phyloP scores from a whole-genome alignment of 2,888 invertebrate genomes.

The Cryptocephalus moraei region DNA sequence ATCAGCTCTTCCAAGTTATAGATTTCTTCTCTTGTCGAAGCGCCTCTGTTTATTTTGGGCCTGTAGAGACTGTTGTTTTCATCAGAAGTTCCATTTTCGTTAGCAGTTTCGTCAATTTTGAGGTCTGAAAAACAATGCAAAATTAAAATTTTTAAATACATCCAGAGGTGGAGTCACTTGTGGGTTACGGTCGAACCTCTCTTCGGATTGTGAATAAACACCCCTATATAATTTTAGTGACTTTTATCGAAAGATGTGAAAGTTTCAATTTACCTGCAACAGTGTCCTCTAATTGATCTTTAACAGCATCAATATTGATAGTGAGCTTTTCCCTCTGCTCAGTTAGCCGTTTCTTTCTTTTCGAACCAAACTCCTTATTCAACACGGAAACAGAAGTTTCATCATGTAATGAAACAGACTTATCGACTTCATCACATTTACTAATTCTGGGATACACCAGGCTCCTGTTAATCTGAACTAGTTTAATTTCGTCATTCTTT shows the following conservation, averaged over 20 bases:
- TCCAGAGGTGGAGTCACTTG: background rate
- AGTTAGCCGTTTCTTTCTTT: conserved; percentile 46
- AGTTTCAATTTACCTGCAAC: conserved; percentile 44
- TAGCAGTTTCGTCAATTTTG: conserved; percentile 11
- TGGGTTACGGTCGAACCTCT: conserved; percentile 5
- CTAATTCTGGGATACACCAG: conserved; percentile 14
- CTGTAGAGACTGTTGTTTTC: conserved; percentile 37
- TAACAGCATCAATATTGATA: conserved; percentile 46
- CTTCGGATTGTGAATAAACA: conserved; percentile 11
- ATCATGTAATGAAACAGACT: no score
- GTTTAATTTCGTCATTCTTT: conserved; percentile 18
- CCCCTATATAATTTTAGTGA: no score
- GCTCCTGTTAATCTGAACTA: conserved; percentile 17
- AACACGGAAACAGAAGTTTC: conserved; percentile 31
- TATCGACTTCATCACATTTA: conserved; percentile 4
- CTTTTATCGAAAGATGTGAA: background rate
- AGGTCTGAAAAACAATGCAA: conserved; percentile 14
- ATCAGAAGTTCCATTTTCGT: background rate
- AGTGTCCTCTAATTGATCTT: conserved; percentile 47
- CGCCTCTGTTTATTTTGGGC: conserved; percentile 43
- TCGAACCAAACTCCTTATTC: conserved; percentile 55
- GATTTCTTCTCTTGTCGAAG: conserved; percentile 38
- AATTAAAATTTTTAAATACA: no score
- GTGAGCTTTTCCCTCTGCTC: conserved; percentile 53
- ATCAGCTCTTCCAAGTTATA: conserved; percentile 41